Evolutionary conservation across 2,113 vertebrate genomes (phyloP).

Genomic region (Ramphastos sulfuratus): DNA sequence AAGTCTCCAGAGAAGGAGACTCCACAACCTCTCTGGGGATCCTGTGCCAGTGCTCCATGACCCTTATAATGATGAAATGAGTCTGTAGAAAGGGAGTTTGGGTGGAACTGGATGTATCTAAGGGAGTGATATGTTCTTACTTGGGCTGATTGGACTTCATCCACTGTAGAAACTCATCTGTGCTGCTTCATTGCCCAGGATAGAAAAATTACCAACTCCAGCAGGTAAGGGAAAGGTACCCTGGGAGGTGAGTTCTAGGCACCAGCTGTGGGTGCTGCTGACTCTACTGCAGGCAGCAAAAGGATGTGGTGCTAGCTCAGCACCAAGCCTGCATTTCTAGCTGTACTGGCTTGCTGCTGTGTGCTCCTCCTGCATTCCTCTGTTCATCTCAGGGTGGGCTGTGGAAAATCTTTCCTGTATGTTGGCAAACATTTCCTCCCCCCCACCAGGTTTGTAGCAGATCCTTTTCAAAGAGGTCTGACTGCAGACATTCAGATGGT

Average conservation of each 20-base stretch:
- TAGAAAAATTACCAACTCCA: not conserved
- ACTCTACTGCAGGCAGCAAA: not conserved
- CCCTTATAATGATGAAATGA: not conserved
- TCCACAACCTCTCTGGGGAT: too few relatives aligned
- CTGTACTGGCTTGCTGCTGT: not conserved
- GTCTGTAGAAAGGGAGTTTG: not conserved
- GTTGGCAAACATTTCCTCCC: fast-evolving
- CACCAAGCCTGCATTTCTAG: not conserved
- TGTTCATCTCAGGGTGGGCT: not conserved
- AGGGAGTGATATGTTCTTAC: not conserved
- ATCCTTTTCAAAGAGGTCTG: not conserved
- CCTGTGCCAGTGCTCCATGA: too few relatives aligned
- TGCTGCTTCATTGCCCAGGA: not conserved
- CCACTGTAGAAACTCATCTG: not conserved
- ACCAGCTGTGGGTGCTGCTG: fast-evolving
- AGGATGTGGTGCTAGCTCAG: not conserved
- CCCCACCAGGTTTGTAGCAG: not conserved
- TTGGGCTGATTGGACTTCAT: not conserved
- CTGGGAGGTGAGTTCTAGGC: not conserved
- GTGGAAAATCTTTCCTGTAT: not conserved
- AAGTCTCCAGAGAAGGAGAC: too few relatives aligned
- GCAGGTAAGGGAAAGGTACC: not conserved
- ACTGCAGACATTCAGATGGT: not conserved
- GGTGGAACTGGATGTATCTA: not conserved
- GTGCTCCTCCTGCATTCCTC: not conserved